Evolutionary conservation across 2,113 vertebrate genomes (phyloP), one percentile per base, ranked within the genome.

Genomic region (Protobothrops mucrosquamatus): DNA sequence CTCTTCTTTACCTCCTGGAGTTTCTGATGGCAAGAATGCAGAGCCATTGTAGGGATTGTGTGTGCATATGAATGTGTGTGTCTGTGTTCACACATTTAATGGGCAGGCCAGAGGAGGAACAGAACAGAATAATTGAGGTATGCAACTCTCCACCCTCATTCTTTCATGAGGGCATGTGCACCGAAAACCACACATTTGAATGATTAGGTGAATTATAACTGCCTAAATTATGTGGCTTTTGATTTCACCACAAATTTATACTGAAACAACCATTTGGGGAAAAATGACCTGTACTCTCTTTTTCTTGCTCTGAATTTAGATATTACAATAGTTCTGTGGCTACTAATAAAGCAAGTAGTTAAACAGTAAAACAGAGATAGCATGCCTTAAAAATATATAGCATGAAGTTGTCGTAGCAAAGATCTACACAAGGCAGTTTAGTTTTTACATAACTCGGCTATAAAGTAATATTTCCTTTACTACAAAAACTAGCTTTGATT

Each of bases 21-120:
- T 95, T 97, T 90, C 94, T 92, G 20, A 34, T 93, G 95, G 94
- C 96, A 95, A 94, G 92, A 97, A 91, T 6, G n/a, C 87, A 0
- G 93, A 1, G 2, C 90, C 12, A 5, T 85, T 3, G 59, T 94
- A 51, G 94, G 1, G 46, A 55, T 4, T 74, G 48, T 7, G 0
- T 51, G 15, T 8, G 48, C 0, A 85, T 4, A 90, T 56, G 43
- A 12, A 52, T 88, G 94, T 2, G 46, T 64, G 9, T 54, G 43
- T 43, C 34, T 6, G 0, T 43, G 9, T 9, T 29, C 0, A 61
- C 3, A 90, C 54, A 39, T 24, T n/a, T 89, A 9, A 23, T 46
- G 46, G 34, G 43, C 15, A 90, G 15, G 34, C 43, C 26, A 90
- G 22, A 91, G 90, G 93, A 57, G 92, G 85, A 69, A 81, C 34